Percentiles rank a stretch among this genome's conserved stretches.
These are phyloP conservation scores for Erebia aethiops DNA, from an alignment of 2,888 invertebrate species.

Conservation along the genomic window DNA sequence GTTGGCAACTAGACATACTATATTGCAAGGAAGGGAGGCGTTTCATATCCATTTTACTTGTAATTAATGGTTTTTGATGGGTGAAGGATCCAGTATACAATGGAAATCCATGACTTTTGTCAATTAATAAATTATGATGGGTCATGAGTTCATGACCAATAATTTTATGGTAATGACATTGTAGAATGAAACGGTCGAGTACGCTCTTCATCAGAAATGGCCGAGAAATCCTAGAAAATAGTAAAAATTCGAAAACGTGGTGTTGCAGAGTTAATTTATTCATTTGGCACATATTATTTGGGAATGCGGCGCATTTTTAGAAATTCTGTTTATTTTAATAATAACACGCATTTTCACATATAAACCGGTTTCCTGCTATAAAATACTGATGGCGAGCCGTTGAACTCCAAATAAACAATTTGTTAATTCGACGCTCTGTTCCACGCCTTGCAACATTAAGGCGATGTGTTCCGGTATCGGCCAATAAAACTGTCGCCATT, in stretches of 20 bases:
- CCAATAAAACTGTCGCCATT: conserved; percentile 68
- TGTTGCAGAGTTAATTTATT: conserved; percentile 5
- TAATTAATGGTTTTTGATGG: no score
- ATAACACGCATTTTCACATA: conserved; percentile 19
- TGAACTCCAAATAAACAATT: conserved; percentile 36
- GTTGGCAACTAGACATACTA: no score
- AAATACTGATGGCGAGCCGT: conserved; percentile 24
- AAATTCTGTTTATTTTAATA: conserved; percentile 13
- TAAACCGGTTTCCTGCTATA: conserved; percentile 28
- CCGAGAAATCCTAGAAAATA: neutral
- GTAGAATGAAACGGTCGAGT: no score
- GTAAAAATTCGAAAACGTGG: neutral
- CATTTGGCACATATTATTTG: neutral
- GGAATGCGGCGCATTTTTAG: neutral
- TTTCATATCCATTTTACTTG: no score
- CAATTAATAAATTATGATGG: no score
- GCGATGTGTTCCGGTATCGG: conserved; percentile 58
- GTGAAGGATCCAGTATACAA: no score
- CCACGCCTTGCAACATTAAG: conserved; percentile 46
- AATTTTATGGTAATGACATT: no score
- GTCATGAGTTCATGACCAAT: no score
- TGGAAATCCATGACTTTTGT: no score
- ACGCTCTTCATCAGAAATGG: no score
- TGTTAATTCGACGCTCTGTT: conserved; percentile 39
- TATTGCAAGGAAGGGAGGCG: no score